Base-by-base conservation (phyloP, 2,888 invertebrate genomes). In the Amphipyra tragopoginis region DNA sequence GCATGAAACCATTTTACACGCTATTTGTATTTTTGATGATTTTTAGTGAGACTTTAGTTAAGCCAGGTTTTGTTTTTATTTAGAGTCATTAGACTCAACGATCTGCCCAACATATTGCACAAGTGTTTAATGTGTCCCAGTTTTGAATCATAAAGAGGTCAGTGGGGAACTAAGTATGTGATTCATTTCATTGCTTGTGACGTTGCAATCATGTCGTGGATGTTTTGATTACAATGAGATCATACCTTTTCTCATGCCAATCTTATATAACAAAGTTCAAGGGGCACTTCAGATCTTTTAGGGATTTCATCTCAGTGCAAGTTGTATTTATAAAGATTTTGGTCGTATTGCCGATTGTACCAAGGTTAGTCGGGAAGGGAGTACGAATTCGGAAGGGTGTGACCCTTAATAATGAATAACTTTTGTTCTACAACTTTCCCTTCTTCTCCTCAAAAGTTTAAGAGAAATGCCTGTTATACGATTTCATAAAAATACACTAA, bases 91-190 rank as follows among this genome's bases (percentile, higher is more conserved):
- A 4, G 29, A 29, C 29, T 36, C 36, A 10, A 36, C 10, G 4
- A 36, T 8, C 36, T 36, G 10, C 36, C 36, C 11, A 11, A 5
- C 14, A 11, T n/a, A 42, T 66, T 57, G 40, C 58, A n/a, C 38
- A 39, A 36, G 42, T 34, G 5, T 9, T 15, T 21, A 51, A 42
- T 42, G 8, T 33, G 42, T 51, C 13, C 67, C 43, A 68, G 7
- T 44, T 40, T 58, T 33, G 7, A 29, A 59, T 36, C 7, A 29
- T 21, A 48, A 54, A 54, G 36, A 36, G 65, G 65, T 68, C 53
- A 66, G 21, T 47, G 14, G 68, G 39, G 13, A 53, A 54, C 40
- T 21, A 11, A 13, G 50, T 50, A 39, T 29, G n/a, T 53, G 40
- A 53, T 15, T 60, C 29, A 66, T 40, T 36, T 33, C 13, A 21